Evolutionary conservation across 2,888 invertebrate species (phyloP).

Genomic region (Hoplodrina ambigua): DNA sequence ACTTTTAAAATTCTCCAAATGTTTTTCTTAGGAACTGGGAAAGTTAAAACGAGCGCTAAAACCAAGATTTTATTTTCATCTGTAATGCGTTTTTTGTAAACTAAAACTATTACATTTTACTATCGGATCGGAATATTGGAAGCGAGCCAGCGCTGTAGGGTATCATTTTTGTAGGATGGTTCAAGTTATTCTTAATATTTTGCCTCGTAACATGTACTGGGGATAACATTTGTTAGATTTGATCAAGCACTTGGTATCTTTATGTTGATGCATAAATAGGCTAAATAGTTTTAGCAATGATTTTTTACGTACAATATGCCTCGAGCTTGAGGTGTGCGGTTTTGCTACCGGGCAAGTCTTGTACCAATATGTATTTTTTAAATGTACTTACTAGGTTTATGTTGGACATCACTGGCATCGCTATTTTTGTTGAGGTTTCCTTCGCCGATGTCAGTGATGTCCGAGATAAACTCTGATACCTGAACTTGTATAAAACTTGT

Average conservation of each 20-base stretch:
- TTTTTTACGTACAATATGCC: too few relatives aligned
- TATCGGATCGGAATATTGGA: constrained; percentile 57
- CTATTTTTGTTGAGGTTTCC: too few relatives aligned
- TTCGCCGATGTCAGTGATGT: too few relatives aligned
- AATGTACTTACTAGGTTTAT: too few relatives aligned
- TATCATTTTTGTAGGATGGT: constrained; percentile 47
- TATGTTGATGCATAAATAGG: background rate
- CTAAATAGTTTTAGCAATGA: background rate
- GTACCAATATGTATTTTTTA: too few relatives aligned
- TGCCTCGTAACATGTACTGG: constrained; percentile 14
- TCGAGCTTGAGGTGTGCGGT: too few relatives aligned
- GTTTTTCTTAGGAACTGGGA: constrained; percentile 47
- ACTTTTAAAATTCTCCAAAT: constrained; percentile 46
- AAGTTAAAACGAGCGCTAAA: constrained; percentile 54
- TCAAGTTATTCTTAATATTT: constrained; percentile 43
- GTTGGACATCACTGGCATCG: too few relatives aligned
- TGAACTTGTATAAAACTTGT: too few relatives aligned
- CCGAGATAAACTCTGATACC: too few relatives aligned
- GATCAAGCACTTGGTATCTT: background rate
- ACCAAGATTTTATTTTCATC: constrained; percentile 55
- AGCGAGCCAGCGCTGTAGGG: constrained; percentile 43
- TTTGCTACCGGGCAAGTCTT: too few relatives aligned
- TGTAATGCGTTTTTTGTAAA: constrained; percentile 62
- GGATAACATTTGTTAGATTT: constrained; percentile 36
- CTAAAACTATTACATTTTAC: constrained; percentile 63